Evolutionary conservation across 2,888 invertebrate species (phyloP).

Genomic region (Torymus tubicola): DNA sequence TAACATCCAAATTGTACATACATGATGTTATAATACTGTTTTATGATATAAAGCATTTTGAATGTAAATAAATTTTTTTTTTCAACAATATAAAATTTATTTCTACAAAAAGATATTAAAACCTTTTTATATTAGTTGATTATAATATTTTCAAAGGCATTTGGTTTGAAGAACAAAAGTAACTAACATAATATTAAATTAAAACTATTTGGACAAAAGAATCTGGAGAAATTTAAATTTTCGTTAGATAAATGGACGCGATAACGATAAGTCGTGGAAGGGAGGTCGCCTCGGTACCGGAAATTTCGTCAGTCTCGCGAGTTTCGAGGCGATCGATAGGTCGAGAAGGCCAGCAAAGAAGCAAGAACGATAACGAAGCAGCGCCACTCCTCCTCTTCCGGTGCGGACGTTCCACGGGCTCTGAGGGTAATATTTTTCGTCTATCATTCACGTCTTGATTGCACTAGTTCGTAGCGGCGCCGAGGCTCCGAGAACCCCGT

Average conservation of each 20-base stretch:
- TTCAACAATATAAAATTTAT: background rate
- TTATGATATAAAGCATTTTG: slow-evolving; percentile 36
- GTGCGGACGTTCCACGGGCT: slow-evolving; percentile 68
- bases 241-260: background rate
- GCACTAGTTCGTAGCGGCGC: slow-evolving; percentile 63
- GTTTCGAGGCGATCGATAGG: background rate
- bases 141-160: no score
- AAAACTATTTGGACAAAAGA: background rate
- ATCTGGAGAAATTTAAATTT: background rate
- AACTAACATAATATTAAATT: background rate
- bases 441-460: slow-evolving; percentile 69
- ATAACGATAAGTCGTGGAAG: background rate
- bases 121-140: no score
- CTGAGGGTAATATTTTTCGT: slow-evolving; percentile 73
- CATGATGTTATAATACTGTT: slow-evolving; percentile 35
- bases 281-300: background rate
- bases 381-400: slow-evolving; percentile 70
- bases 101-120: no score
- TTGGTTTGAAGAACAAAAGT: no score
- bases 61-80: slow-evolving; percentile 53
- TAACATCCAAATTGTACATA: slow-evolving; percentile 53
- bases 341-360: no score
- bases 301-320: slow-evolving; percentile 11
- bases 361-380: slow-evolving; percentile 11
- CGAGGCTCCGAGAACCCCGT: slow-evolving; percentile 61